Evolutionary conservation across 2,888 invertebrate species (phyloP), one percentile per base, ranked within the genome.

Genomic region (Teleogryllus oceanicus): DNA sequence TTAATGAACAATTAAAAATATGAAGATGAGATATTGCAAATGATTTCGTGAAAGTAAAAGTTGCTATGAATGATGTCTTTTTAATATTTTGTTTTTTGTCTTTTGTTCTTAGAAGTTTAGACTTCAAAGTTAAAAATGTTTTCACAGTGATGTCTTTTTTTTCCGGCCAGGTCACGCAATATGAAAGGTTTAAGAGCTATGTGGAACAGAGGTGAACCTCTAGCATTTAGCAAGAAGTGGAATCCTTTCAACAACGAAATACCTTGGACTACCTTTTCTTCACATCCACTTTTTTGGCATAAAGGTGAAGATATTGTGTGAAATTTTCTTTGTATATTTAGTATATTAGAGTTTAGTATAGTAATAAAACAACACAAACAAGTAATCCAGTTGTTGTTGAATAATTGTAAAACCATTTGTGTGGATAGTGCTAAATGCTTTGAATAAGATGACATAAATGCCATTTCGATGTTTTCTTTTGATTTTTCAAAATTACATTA

Each of bases 181-280:
- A 91, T 92, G 83, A 89, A 90, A 78, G 96, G 95, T 0, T 89
- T 96, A 16, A 90, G 95, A 79, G 87, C 94, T 77, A 91, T 93
- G 89, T 95, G 95, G 93, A 94, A 94, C 85, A 91, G 91, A 84
- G 93, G 93, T 0, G 90, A 92, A 84, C 91, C 93, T 0, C 85
- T 94, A 75, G 88, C 92, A 62, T 85, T 93, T 84, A 89, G 90
- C 83, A 91, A 91, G n/a, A 91, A 92, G 81, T 96, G 96, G 96
- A 96, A 96, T 87, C 96, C 96, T 0, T 94, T 94, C 88, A 91
- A 92, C 83, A 91, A 91, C 81, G 91, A 93, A 81, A 92, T 95
- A 82, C 96, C 96, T 0, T 94, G 92, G 88, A 87, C 92, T 51
- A 95, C 95, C 0, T 92, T 93, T 84, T 91, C 94, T 0, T 94